phyloP scores from a whole-genome alignment of 2,113 vertebrate species.

The Macheiramphus alcinus region DNA sequence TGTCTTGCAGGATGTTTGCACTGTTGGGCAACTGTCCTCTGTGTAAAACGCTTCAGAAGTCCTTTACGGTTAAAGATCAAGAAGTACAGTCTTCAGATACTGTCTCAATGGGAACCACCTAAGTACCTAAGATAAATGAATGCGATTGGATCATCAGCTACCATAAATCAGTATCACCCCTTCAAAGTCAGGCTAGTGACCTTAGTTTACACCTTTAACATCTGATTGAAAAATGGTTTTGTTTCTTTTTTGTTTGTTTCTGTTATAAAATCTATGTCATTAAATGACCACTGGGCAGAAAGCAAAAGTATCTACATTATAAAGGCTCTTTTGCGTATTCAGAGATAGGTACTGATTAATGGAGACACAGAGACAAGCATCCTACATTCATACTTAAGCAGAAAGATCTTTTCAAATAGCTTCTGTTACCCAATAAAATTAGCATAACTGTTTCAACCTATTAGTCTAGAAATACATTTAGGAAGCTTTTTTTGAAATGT shows the following conservation, averaged over 20 bases:
- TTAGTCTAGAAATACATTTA: neutral
- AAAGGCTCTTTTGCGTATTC: neutral
- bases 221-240: neutral
- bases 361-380: neutral
- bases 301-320: neutral
- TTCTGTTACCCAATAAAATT: neutral
- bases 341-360: neutral
- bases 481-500: neutral
- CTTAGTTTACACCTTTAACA: neutral
- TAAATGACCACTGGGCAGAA: neutral
- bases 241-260: neutral
- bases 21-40: neutral
- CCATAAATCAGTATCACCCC: neutral
- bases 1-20: neutral
- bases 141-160: neutral
- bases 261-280: neutral
- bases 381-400: neutral
- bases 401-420: neutral
- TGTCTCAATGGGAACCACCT: neutral
- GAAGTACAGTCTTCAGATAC: neutral
- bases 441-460: neutral
- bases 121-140: neutral
- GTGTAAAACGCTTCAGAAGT: neutral
- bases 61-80: neutral
- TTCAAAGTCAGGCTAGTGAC: neutral